A percentile compares a stretch with the other conserved stretches of the same genome.
Conservation (phyloP, 2,113 vertebrate species). For the Cromileptes altivelis region DNA sequence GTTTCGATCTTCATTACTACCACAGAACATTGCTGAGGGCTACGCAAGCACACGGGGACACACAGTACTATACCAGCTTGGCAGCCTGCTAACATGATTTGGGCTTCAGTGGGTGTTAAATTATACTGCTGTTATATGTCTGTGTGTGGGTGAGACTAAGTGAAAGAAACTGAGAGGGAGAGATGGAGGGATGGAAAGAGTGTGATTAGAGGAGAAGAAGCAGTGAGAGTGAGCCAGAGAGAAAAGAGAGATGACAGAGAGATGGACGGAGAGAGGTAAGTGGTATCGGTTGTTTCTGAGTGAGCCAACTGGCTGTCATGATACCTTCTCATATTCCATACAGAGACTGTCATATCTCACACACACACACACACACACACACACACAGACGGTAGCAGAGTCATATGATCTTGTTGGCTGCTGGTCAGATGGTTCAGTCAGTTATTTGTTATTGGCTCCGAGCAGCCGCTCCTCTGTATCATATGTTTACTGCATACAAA, state of each 20-base stretch:
- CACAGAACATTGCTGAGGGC: not conserved
- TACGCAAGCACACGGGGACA: not conserved
- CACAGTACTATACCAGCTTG: not conserved
- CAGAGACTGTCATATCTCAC: slow-evolving; percentile 5
- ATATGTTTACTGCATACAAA: not conserved
- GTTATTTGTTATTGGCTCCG: slow-evolving; percentile 2
- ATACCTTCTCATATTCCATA: slow-evolving; percentile 12
- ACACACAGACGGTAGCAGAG: not conserved
- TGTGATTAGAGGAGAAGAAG: not conserved
- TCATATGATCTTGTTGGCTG: slow-evolving; percentile 7
- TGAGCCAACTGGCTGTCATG: slow-evolving; percentile 25
- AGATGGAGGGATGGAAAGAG: not conserved
- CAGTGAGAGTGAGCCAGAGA: not conserved
- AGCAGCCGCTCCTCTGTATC: slow-evolving; percentile 4
- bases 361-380: slow-evolving; percentile 3
- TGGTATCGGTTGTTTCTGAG: slow-evolving; percentile 32
- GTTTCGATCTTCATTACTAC: not conserved
- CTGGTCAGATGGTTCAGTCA: slow-evolving; percentile 18
- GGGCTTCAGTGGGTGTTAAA: slow-evolving; percentile 18
- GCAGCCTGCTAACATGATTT: slow-evolving; percentile 20
- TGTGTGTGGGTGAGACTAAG: slow-evolving; percentile 5
- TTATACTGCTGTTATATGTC: slow-evolving; percentile 12
- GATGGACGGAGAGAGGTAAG: not conserved
- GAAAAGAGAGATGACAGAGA: not conserved
- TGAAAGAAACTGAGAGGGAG: slow-evolving; percentile 10